phyloP scores from a whole-genome alignment of 1,140 invertebrate genomes.

The Brachionus koreanus region DNA sequence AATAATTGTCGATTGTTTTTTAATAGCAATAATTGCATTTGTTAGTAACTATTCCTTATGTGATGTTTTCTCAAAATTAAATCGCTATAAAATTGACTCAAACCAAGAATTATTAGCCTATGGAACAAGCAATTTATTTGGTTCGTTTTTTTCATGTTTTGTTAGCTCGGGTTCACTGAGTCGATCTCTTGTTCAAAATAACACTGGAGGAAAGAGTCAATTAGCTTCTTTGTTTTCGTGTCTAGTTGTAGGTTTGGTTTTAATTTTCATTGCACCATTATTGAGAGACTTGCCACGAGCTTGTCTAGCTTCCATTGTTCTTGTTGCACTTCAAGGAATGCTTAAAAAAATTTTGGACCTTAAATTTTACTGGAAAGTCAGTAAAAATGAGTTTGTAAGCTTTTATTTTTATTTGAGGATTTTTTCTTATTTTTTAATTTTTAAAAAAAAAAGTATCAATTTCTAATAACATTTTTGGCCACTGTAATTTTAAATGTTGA shows the following conservation, averaged over 20 bases:
- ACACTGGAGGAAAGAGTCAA: slow-evolving; percentile 59
- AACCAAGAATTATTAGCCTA: slow-evolving; percentile 71
- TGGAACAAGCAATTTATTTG: slow-evolving; percentile 59
- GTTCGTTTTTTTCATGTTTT: slow-evolving; percentile 62
- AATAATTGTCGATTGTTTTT: not conserved
- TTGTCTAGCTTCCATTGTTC: slow-evolving; percentile 59
- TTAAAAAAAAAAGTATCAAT: too few species aligned
- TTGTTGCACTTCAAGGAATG: slow-evolving; percentile 60
- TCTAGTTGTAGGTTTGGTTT: slow-evolving; percentile 59
- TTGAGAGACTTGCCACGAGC: slow-evolving; percentile 54
- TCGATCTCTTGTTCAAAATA: slow-evolving; percentile 59
- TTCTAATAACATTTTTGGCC: slow-evolving; percentile 44
- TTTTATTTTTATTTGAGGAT: too few species aligned
- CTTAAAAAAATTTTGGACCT: slow-evolving; percentile 56
- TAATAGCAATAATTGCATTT: slow-evolving; percentile 80
- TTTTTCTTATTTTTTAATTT: too few species aligned
- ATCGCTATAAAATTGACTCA: slow-evolving; percentile 77
- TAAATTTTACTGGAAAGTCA: slow-evolving; percentile 53
- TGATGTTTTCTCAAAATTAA: slow-evolving; percentile 79
- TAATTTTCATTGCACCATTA: slow-evolving; percentile 60
- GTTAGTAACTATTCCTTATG: slow-evolving; percentile 87
- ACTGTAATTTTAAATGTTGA: slow-evolving; percentile 46
- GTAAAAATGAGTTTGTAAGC: slow-evolving; percentile 50
- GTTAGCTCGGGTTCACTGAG: slow-evolving; percentile 61
- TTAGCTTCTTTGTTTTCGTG: slow-evolving; percentile 42